Evolutionary conservation across 1,140 invertebrate genomes (phyloP), one percentile per base, ranked within the genome.

Genomic region (Drosophila bifasciata): DNA sequence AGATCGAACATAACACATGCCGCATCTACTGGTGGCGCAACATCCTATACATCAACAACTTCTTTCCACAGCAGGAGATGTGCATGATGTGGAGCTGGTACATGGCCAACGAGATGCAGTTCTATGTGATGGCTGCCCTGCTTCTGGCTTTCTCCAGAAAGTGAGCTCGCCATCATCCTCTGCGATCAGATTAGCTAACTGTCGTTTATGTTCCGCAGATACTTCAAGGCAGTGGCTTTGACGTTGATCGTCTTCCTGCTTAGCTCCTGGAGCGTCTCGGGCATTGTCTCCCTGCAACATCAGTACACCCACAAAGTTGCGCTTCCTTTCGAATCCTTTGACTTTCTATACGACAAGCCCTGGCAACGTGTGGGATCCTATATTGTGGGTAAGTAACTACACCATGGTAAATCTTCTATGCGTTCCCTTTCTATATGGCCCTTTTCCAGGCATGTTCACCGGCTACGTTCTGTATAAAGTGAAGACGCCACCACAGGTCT

Each of bases 61-160:
- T 96, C 39, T 97, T 94, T 85, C 95, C 96, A 1, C 94, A 95
- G 70, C 93, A 92, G 2, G 96, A 97, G 89, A 95, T 97, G 94
- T 97, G 96, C 86, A 96, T 97, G 96, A 93, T 96, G 44, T 97
- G 96, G 96, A 96, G 95, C 59, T 97, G 96, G 96, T 98, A 98
- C 88, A 96, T 97, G 94, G 95, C 96, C 8, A 96, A 98, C 74
- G 96, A 99, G 76, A 98, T 97, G 71, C 97, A 98, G 89, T 97
- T 97, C 85, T 97, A 96, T 89, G 93, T 96, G 3, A 93, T 97
- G 56, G 95, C 95, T 7, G 94, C 95, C 39, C 91, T 96, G 50
- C 84, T 97, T 5, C 92, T 97, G 36, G 91, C 96, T 2, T 92
- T 96, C n/a, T 96, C 95, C 44, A 94, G 95, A n/a, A 95, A 94